Base-by-base conservation (phyloP, 2,113 vertebrate genomes). In the Epinephelus cyanopodus region DNA sequence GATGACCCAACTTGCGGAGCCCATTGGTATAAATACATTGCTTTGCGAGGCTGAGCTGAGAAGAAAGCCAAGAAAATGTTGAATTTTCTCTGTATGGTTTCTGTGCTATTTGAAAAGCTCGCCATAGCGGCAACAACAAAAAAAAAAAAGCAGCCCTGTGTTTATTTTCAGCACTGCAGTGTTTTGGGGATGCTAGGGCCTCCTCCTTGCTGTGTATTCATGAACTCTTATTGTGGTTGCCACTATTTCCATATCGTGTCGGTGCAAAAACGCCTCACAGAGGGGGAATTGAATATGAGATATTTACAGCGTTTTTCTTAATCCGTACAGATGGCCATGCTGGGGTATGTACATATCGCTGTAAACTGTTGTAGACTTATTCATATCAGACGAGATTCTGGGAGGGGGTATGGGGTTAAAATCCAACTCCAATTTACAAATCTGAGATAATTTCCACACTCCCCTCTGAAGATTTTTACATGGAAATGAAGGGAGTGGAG, bases 391-490 rank as follows among this genome's bases (percentile, higher is more conserved):
- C 39, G 4, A n/a, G 81, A 82, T 84, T 78, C 83, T 45, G 70
- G 86, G 83, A 87, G 83, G 83, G 81, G 76, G 83, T 25, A 56
- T 11, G 63, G 76, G 81, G 65, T 83, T 82, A 53, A 90, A 92
- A 92, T 88, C 77, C 87, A 86, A 79, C 87, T 86, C 69, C 78
- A 90, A 90, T 91, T 93, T 91, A 80, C 87, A 92, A 93, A 92
- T 92, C 86, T 66, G 58, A 91, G 87, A 92, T 94, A 74, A 92
- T 92, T 93, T 88, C 83, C 89, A 92, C 90, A 90, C 82, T 87
- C 72, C 60, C 73, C 78, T 91, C 87, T 81, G 85, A 94, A 88
- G 82, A 86, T 89, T 90, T 74, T 91, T 92, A 84, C 91, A 90
- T 85, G 71, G 84, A 91, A 92, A 95, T 92, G 84, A 92, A 92